These are phyloP conservation scores for Seriola aureovittata DNA, from an alignment of 2,113 vertebrate species.

Conservation along the genomic window DNA sequence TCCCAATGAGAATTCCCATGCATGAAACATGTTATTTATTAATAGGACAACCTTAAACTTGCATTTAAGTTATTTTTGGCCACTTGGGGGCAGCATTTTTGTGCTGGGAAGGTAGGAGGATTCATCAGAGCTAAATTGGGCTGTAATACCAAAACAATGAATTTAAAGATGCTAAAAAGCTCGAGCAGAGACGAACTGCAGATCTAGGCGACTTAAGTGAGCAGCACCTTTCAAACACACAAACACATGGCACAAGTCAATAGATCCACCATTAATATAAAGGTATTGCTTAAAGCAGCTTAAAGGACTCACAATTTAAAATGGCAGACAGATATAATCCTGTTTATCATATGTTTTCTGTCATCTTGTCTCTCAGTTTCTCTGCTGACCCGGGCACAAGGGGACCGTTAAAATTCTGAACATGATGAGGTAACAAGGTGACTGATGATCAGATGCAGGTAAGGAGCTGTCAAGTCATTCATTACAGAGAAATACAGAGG, in stretches of 20 bases:
- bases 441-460: slow-evolving; percentile 24
- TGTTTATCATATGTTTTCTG: too few species aligned
- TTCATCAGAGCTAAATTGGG: too few species aligned
- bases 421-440: slow-evolving; percentile 47
- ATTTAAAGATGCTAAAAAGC: too few species aligned
- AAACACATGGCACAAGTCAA: not conserved
- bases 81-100: too few species aligned
- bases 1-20: not conserved
- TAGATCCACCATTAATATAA: not conserved
- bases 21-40: too few species aligned
- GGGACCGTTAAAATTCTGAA: slow-evolving; percentile 37
- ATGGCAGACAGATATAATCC: not conserved
- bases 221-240: not conserved
- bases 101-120: too few species aligned
- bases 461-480: not conserved
- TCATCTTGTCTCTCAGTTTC: too few species aligned
- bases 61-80: too few species aligned
- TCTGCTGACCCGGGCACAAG: slow-evolving; percentile 2
- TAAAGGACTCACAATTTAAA: slow-evolving; percentile 12
- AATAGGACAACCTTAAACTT: too few species aligned
- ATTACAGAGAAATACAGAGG: not conserved
- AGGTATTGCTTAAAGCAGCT: not conserved
- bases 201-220: too few species aligned
- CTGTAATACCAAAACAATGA: not conserved
- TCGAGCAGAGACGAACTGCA: too few species aligned